A percentile compares a stretch with the other conserved stretches of the same genome.
phyloP scores from a whole-genome alignment of 1,140 invertebrate genomes.

The Solen grandis region DNA sequence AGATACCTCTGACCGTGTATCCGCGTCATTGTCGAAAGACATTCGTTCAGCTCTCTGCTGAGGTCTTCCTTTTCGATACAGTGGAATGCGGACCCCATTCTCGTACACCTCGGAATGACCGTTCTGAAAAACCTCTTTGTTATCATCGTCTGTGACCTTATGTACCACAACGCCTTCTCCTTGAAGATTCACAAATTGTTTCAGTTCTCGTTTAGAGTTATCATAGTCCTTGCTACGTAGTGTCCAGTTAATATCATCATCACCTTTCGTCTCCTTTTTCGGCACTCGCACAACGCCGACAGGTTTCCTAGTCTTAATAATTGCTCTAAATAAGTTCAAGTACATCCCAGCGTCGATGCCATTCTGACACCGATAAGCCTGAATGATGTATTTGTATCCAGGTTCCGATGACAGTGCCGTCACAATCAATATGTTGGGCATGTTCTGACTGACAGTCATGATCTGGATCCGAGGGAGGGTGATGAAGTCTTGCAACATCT shows the following conservation, averaged over 20 bases:
- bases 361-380: conserved; percentile 29
- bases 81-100: conserved; percentile 41
- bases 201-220: conserved; percentile 42
- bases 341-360: conserved; percentile 43
- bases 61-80: conserved; percentile 26
- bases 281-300: conserved; percentile 11
- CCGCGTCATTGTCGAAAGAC: conserved; percentile 33
- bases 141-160: background rate
- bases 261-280: background rate
- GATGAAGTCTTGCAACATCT: conserved; percentile 17
- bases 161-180: conserved; percentile 13
- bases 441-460: conserved; percentile 29
- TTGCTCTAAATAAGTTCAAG: background rate
- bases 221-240: conserved; percentile 26
- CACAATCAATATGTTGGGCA: conserved; percentile 25
- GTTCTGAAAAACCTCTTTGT: background rate
- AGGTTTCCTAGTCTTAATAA: background rate
- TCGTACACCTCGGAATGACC: conserved; percentile 38
- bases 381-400: background rate
- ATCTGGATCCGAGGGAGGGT: conserved; percentile 30
- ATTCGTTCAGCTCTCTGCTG: conserved; percentile 14
- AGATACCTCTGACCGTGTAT: conserved; percentile 40
- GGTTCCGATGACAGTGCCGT: background rate
- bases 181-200: conserved; percentile 23
- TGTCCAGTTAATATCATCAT: conserved; percentile 51